Evolutionary conservation across 1,140 invertebrate species (phyloP), one percentile per base, ranked within the genome.

Genomic region (Drosophila carrolli): DNA sequence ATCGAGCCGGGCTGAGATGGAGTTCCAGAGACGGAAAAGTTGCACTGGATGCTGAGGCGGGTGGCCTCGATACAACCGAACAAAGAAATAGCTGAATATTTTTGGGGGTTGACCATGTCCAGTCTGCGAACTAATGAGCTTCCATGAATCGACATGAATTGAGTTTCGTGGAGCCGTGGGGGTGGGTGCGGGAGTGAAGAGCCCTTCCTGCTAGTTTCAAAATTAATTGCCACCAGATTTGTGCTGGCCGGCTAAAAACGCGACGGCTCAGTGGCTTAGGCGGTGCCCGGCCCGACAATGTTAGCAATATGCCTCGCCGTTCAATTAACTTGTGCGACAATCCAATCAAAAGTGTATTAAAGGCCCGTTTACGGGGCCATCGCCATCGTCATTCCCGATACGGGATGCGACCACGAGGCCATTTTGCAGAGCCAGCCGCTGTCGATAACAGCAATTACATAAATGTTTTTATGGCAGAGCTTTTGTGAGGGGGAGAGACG

Each of bases 331-430:
- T 84, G 84, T 81, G 85, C 84, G 84, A 90, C 84, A 89, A 89
- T 88, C 84, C 84, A 88, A 88, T 88, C 84, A 88, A 88, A 89
- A 89, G 84, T 88, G 84, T 88, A 89, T 88, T 88, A 88, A 88
- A 81, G 77, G 72, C 41, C 68, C 84, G 82, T 78, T 86, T 72
- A 81, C 63, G 74, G 71, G 10, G 14, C 60, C 53, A 50, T 56
- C 51, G 67, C 60, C 65, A 40, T 55, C 51, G 67, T 32, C 67
- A 44, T 44, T 65, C 38, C 38, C 37, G 41, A 48, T 48, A 44
- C 66, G 35, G 48, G 65, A 56, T 41, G 41, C 66, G 65, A 47
- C 60, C 27, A 60, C 84, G 68, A 61, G 65, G 37, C 83, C 62
- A 88, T 86, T 83, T 81, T 65, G 58, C 41, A 67, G 55, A 75